Base-by-base conservation (phyloP, 2,113 vertebrate genomes). In the Bufo gargarizans region DNA sequence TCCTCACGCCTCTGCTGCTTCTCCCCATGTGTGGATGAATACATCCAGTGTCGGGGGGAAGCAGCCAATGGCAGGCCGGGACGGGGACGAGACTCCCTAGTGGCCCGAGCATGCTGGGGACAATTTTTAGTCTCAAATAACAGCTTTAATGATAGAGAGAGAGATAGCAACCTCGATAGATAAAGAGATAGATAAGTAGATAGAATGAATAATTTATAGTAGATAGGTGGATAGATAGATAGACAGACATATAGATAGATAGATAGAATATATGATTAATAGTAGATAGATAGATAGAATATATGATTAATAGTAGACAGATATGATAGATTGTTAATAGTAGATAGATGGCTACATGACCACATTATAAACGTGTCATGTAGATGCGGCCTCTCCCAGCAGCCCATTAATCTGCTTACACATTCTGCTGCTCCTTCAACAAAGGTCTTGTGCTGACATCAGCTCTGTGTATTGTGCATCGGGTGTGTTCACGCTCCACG, bases 381-480 rank as follows among this genome's bases (percentile, higher is more conserved):
- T 3, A 82, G 80, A 50, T 83, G 63, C 81, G 13, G 82, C 43
- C 74, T 63, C 76, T 86, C 61, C 85, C 59, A 53, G 14, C 45
- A 78, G 53, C 49, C 78, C 85, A 77, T 67, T 84, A 84, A 84
- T 83, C 69, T 58, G 19, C 58, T 50, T n/a, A 77, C 43, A 74
- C 69, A 76, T 77, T 58, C 9, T 77, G n/a, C 7, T 77, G 33
- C 84, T 86, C 72, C 58, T 63, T 79, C 71, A 86, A 79, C 85
- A 86, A 86, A 74, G 83, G 69, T 85, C 56, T 85, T 76, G 10
- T 63, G 20, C 74, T 78, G 47, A 79, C 74, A 65, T 86, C 59
- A 86, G n/a, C 45, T 47, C 22, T 49, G 56, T 14, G 63, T 61
- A 55, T 86, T 65, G 76, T 86, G 59, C 20, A 33, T 14, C n/a